Conservation (phyloP, 35 echinoderm and acorn worm species). For the Apostichopus parvimensis region DNA sequence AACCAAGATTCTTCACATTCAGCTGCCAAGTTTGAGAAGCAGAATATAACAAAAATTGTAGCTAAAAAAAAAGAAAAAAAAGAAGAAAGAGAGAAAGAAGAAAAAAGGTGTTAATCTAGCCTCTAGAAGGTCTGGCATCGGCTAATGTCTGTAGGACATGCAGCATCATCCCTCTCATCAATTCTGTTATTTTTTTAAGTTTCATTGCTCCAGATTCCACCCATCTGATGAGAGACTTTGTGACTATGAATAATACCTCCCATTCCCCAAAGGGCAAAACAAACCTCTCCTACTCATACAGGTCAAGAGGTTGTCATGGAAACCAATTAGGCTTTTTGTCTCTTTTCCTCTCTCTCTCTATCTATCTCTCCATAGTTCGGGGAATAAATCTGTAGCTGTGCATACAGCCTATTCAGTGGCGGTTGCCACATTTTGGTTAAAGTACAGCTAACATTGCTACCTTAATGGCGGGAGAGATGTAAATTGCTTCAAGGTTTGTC, state of each 20-base stretch:
- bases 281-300: neutral
- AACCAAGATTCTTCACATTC: too few relatives aligned
- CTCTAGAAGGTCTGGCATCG: neutral
- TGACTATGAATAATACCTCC: neutral
- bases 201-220: conserved; percentile 7
- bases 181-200: conserved; percentile 1
- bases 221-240: conserved; percentile 6
- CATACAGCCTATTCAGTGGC: neutral
- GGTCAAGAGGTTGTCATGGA: conserved; percentile 18
- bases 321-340: neutral
- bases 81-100: too few relatives aligned
- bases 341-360: neutral
- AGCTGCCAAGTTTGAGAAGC: too few relatives aligned
- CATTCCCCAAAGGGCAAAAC: neutral
- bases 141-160: conserved; percentile 6
- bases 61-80: too few relatives aligned
- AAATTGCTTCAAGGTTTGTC: too few relatives aligned
- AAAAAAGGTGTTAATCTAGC: too few relatives aligned
- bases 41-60: too few relatives aligned
- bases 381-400: neutral
- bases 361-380: neutral
- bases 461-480: too few relatives aligned
- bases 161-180: neutral
- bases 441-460: neutral
- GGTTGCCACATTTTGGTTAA: neutral